Conservation (phyloP, 2,888 invertebrate species). For the Aleiodes leptofemur region DNA sequence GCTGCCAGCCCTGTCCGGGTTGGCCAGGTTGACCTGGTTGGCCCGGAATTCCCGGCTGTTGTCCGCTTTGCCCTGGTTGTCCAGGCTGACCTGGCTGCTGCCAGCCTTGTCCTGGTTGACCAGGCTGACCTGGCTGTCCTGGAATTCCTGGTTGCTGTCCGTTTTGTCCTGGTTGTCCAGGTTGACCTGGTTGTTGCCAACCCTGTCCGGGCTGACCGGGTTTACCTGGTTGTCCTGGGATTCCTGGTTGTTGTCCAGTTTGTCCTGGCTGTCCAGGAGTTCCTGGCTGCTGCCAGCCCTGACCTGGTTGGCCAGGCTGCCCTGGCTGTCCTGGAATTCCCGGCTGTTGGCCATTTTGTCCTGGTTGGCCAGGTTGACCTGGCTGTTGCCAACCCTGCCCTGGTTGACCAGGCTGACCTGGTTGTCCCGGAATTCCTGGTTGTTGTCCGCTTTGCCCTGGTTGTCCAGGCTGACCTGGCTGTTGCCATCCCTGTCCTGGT, state of each 20-base stretch:
- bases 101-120: background rate
- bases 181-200: slow-evolving; percentile 45
- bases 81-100: slow-evolving; percentile 41
- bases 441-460: slow-evolving; percentile 30
- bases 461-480: slow-evolving; percentile 46
- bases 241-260: slow-evolving; percentile 34
- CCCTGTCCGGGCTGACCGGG: slow-evolving; percentile 34
- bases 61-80: slow-evolving; percentile 38
- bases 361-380: slow-evolving; percentile 40
- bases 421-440: slow-evolving; percentile 46
- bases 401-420: background rate
- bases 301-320: slow-evolving; percentile 19
- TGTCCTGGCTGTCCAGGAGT: slow-evolving; percentile 49
- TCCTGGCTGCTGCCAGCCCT: slow-evolving; percentile 1
- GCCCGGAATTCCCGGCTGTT: slow-evolving; percentile 46
- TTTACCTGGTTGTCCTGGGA: slow-evolving; percentile 29
- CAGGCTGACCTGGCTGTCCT: slow-evolving; percentile 34
- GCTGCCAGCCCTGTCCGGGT: background rate
- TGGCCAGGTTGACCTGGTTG: background rate
- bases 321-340: slow-evolving; percentile 41
- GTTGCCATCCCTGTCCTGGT: background rate
- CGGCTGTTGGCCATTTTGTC: background rate
- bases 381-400: slow-evolving; percentile 46
- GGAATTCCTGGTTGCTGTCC: slow-evolving; percentile 39
- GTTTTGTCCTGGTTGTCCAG: slow-evolving; percentile 30